These are phyloP conservation scores for Branchellion lobata DNA, from an alignment of 2,888 invertebrate species.

Conservation along the genomic window DNA sequence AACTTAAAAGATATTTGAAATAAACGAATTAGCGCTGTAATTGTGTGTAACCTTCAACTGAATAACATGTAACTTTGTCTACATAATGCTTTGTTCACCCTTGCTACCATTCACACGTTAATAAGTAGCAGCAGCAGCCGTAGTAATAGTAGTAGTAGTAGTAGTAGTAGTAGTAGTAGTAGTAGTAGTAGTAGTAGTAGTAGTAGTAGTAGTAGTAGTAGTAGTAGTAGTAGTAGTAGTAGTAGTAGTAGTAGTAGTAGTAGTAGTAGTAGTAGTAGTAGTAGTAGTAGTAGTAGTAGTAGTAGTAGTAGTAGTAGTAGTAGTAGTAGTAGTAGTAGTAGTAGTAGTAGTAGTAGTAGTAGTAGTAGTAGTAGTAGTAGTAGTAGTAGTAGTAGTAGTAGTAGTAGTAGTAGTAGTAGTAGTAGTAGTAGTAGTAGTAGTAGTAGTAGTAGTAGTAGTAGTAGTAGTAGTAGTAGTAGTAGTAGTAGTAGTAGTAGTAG, in stretches of 20 bases:
- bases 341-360: conserved; percentile 14
- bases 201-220: conserved; percentile 11
- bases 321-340: conserved; percentile 10
- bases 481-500: too few relatives aligned
- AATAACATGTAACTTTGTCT: too few relatives aligned
- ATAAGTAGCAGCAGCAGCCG: too few relatives aligned
- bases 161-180: not conserved
- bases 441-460: conserved; percentile 32
- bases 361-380: conserved; percentile 14
- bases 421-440: conserved; percentile 11
- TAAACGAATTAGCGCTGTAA: too few relatives aligned
- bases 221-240: conserved; percentile 14
- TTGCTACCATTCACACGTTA: too few relatives aligned
- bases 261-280: conserved; percentile 7
- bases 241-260: conserved; percentile 11
- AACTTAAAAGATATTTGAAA: too few relatives aligned
- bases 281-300: conserved; percentile 14
- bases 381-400: conserved; percentile 12
- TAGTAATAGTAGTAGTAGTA: too few relatives aligned
- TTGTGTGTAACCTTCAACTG: too few relatives aligned
- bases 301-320: conserved; percentile 14
- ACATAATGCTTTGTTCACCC: too few relatives aligned
- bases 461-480: conserved; percentile 31
- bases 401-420: conserved; percentile 9
- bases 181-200: not conserved